Percentiles rank a stretch among this genome's conserved stretches.
Evolutionary conservation across 2,888 invertebrate species (phyloP).

Genomic region (Lithophane socia): DNA sequence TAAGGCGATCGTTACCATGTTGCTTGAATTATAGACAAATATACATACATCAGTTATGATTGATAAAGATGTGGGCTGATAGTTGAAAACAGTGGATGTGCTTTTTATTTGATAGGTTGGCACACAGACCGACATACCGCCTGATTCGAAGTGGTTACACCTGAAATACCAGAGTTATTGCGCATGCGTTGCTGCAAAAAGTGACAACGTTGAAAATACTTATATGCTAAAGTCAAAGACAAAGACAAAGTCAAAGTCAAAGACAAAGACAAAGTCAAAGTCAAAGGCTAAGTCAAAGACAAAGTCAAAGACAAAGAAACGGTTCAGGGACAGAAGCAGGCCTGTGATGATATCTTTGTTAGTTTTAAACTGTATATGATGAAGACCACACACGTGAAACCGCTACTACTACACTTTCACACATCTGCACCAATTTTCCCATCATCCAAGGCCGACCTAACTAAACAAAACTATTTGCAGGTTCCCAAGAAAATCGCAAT

Average conservation of each 20-base stretch:
- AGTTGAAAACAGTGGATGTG: constrained; percentile 21
- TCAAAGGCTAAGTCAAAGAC: too few species aligned
- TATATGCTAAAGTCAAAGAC: too few species aligned
- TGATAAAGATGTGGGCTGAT: constrained; percentile 42
- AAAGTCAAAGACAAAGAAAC: not conserved
- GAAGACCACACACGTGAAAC: constrained; percentile 17
- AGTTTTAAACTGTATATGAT: not conserved
- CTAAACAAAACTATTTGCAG: constrained; percentile 63
- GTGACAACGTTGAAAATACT: not conserved
- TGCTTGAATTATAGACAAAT: constrained; percentile 33
- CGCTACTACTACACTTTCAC: constrained; percentile 49
- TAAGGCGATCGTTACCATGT: constrained; percentile 37
- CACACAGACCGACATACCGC: constrained; percentile 11
- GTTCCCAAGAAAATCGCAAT: constrained; percentile 66
- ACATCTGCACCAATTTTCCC: constrained; percentile 57
- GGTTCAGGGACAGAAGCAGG: not conserved
- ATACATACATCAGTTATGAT: constrained; percentile 38
- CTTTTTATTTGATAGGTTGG: constrained; percentile 36
- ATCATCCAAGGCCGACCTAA: constrained; percentile 53
- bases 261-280: too few species aligned
- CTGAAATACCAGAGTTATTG: not conserved
- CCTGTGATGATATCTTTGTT: not conserved
- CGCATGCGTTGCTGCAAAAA: not conserved
- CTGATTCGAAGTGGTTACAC: not conserved
- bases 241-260: too few species aligned